Evolutionary conservation across 2,888 invertebrate genomes (phyloP), one percentile per base, ranked within the genome.

Genomic region (Diachrysia chrysitis): DNA sequence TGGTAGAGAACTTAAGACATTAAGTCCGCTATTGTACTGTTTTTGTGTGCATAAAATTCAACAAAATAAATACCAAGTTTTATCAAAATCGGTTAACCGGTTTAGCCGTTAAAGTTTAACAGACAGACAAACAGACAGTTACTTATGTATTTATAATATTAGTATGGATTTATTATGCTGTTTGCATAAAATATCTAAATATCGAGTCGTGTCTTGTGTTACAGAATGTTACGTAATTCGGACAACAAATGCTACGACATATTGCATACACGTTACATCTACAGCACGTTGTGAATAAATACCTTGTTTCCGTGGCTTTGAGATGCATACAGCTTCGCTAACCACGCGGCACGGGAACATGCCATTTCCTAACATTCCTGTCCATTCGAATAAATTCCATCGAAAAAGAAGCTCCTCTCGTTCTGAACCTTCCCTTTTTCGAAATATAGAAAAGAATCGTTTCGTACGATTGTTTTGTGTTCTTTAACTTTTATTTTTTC

Each of bases 341-440:
- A 51, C 21, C 48, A 51, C 19, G 17, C 25, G 17, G 16, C 17
- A 10, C 53, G 70, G 76, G 51, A 70, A 58, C 54, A 46, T 67
- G 77, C 51, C 19, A 61, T 58, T 76, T 60, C 0, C n/a, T 51
- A 51, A 77, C 54, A 65, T 62, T 71, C 51, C 29, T 56, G 21
- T 54, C 61, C 29, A 12, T 60, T 54, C 56, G 61, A 70, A 76
- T 58, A 76, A 61, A 76, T 76, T 71, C 58, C 54, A 23, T 60
- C 46, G 29, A 42, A 71, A 62, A 46, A 54, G n/a, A 21, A 56
- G 46, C 16, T 23, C 53, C n/a, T 53, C 32, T 53, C 51, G 29
- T 17, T 14, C 29, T 48, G 46, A 48, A 9, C 19, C 21, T 37
- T 54, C 19, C 21, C 32, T 53, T 61, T 54, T 37, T 14, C 46